A percentile compares a stretch with the other conserved stretches of the same genome.
These are phyloP conservation scores for Papilio elwesi DNA, from an alignment of 2,888 invertebrate species.

Conservation along the genomic window DNA sequence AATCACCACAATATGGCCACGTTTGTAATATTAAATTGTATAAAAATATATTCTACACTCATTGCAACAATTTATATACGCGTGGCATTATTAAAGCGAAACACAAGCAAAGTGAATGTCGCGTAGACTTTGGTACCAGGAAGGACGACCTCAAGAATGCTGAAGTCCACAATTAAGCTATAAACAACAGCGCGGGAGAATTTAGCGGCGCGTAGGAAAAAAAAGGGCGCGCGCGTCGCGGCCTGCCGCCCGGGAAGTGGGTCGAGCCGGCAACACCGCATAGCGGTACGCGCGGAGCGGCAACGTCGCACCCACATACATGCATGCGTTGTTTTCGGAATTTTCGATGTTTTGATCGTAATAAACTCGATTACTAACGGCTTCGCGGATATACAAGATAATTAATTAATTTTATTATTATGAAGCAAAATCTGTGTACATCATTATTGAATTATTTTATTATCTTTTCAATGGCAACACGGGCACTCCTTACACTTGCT, in stretches of 20 bases:
- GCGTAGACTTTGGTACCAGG: constrained; percentile 34
- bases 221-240: constrained; percentile 53
- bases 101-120: not conserved
- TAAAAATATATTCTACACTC: not conserved
- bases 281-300: constrained; percentile 67
- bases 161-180: constrained; percentile 50
- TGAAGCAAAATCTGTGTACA: constrained; percentile 6
- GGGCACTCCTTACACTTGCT: not conserved
- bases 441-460: constrained; percentile 15
- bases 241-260: constrained; percentile 46
- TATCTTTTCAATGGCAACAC: constrained; percentile 6
- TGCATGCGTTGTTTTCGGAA: constrained; percentile 44
- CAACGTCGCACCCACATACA: constrained; percentile 58
- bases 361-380: constrained; percentile 5
- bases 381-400: not conserved
- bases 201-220: constrained; percentile 51
- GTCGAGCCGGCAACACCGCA: constrained; percentile 71
- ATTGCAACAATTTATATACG: not conserved
- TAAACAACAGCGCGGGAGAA: constrained; percentile 59
- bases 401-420: constrained; percentile 6
- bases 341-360: constrained; percentile 35
- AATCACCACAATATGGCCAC: not conserved
- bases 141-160: constrained; percentile 44
- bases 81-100: constrained; percentile 2
- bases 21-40: not conserved